Base-by-base conservation (phyloP, 2,888 invertebrate species). In the Cephus pulcher region DNA sequence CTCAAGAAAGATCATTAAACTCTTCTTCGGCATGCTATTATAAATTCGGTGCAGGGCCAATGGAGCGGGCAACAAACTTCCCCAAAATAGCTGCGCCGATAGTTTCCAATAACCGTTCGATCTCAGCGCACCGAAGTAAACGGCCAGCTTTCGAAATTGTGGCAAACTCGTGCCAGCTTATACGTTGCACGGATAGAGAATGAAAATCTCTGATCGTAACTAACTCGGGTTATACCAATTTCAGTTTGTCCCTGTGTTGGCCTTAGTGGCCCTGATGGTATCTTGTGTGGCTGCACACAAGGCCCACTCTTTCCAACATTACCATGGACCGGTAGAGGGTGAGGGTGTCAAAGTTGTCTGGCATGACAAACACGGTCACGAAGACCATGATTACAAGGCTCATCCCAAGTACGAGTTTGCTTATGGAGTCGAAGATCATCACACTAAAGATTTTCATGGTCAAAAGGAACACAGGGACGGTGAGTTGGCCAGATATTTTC, bases 381-480 rank as follows among this genome's bases (percentile, higher is more conserved):
- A 86, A 78, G 79, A 82, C 30, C 75, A 74, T 75, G 82, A 84
- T 81, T 85, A 82, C 77, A 79, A 82, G 75, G 77, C 83, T 80
- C 83, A 85, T 76, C 83, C 83, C 9, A 81, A 81, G 70, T 84
- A 86, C 77, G 80, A 83, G 75, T 83, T 79, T 69, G 79, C 83
- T 73, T 83, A 84, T 56, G 82, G 80, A 34, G 81, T 82, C 56
- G 80, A 82, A 75, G 83, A 83, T 77, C 80, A 84, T 77, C 82
- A 81, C 79, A 81, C 75, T 35, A 77, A 81, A 74, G 83, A 84
- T 76, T 80, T 78, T 40, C 82, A 80, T 32, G 81, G 83, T 23
- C 83, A 82, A 68, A 78, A 78, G 68, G 78, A 78, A 71, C 78
- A 75, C 75, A 34, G 78, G 75, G 78, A 78, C 33, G 78, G 78